phyloP scores from a whole-genome alignment of 2,888 invertebrate species.

The Sepiola atlantica region DNA sequence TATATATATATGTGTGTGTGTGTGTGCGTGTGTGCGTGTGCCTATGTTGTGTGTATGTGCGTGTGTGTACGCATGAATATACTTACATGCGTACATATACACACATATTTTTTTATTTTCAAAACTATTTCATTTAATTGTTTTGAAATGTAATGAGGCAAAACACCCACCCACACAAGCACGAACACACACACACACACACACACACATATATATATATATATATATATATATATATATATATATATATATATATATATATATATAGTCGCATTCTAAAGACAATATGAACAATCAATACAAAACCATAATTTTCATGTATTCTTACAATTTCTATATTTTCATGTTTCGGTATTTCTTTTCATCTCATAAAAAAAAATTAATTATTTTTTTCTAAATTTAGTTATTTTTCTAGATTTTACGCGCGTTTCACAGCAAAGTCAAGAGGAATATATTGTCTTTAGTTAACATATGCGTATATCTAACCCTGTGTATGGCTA shows the following conservation, averaged over 20 bases:
- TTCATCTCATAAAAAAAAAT: no score
- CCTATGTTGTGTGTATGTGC: neutral
- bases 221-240: neutral
- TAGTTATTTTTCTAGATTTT: no score
- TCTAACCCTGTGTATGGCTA: no score
- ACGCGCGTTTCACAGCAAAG: no score
- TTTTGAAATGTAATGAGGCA: neutral
- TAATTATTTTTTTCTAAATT: no score
- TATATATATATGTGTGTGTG: neutral
- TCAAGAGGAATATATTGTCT: no score
- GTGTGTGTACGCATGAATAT: neutral
- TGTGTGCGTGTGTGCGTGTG: neutral
- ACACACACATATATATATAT: neutral
- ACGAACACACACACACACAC: neutral
- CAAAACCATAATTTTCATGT: no score
- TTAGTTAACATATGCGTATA: no score
- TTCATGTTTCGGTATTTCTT: no score
- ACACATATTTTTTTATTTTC: neutral
- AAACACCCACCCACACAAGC: neutral
- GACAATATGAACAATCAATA: no score
- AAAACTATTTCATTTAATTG: neutral
- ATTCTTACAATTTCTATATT: no score
- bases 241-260: conserved; percentile 2
- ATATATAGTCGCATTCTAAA: neutral
- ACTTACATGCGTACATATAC: neutral